A percentile compares a stretch with the other conserved stretches of the same genome.
Evolutionary conservation across 2,797 vertebrate species (phyloP).

Genomic region (Amniataba percoides): DNA sequence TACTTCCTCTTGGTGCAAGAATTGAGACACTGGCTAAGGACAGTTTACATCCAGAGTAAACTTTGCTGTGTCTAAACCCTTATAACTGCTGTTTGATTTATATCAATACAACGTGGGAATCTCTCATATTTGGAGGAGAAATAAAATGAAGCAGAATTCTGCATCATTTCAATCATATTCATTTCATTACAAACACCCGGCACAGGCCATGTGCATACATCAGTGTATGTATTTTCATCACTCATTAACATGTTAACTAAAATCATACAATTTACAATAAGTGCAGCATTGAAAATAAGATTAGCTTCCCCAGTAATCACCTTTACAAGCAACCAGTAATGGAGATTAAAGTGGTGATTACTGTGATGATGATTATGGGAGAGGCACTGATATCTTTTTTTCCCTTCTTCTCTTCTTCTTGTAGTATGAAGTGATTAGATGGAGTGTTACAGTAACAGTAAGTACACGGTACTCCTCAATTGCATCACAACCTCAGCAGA

Average conservation of each 20-base stretch:
- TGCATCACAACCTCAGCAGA: background rate
- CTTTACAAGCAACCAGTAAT: background rate
- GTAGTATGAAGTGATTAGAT: background rate
- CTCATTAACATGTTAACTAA: background rate
- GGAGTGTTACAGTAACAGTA: background rate
- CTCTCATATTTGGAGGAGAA: background rate
- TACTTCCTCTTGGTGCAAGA: background rate
- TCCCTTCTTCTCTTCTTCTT: background rate
- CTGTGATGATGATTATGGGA: background rate
- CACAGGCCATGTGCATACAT: background rate
- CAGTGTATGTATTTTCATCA: background rate
- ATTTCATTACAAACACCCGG: background rate
- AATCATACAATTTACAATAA: background rate
- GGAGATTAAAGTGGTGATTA: background rate
- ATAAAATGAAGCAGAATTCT: background rate
- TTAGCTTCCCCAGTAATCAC: background rate
- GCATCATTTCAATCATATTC: background rate
- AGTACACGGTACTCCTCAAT: background rate
- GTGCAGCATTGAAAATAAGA: background rate
- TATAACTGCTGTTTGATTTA: conserved; percentile 12
- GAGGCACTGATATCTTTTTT: background rate
- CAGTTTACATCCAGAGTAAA: conserved; percentile 31
- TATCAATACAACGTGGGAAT: background rate
- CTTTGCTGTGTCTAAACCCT: background rate
- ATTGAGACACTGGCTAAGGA: background rate